phyloP scores from a whole-genome alignment of 1,140 invertebrate genomes.

The Hycleus phaleratus region DNA sequence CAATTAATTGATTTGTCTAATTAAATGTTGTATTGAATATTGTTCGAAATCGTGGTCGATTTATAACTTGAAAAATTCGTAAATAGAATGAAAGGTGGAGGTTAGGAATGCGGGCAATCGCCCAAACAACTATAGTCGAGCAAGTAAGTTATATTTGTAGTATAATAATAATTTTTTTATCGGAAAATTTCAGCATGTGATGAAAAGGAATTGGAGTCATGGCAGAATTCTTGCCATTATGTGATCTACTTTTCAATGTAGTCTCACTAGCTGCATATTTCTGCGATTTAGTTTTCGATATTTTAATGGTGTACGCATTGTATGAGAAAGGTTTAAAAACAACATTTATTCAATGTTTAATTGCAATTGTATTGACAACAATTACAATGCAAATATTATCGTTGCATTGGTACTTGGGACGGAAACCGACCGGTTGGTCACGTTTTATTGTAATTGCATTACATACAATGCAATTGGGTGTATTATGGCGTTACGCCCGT shows the following conservation, averaged over 20 bases:
- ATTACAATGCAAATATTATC: conserved; percentile 63
- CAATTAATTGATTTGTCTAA: neutral
- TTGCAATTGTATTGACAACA: conserved; percentile 61
- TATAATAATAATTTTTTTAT: neutral
- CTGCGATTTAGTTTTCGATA: conserved; percentile 83
- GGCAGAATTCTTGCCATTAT: conserved; percentile 76
- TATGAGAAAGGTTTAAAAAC: conserved; percentile 54
- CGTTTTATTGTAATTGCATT: conserved; percentile 51
- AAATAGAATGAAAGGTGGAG: conserved; percentile 32
- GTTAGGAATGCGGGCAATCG: conserved; percentile 37
- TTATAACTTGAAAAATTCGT: too few species aligned
- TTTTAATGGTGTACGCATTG: conserved; percentile 75
- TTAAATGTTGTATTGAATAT: too few species aligned
- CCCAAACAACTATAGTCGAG: conserved; percentile 30
- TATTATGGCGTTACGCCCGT: conserved; percentile 84
- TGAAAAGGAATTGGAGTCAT: conserved; percentile 37
- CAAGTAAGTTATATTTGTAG: conserved; percentile 20
- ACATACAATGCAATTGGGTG: conserved; percentile 72
- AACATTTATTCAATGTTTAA: conserved; percentile 56
- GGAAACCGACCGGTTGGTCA: conserved; percentile 35
- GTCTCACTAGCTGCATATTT: conserved; percentile 86
- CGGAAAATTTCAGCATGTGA: conserved; percentile 27
- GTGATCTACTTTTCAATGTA: conserved; percentile 85
- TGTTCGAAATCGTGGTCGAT: too few species aligned
- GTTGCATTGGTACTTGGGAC: conserved; percentile 46